These are phyloP conservation scores for Echinops telfairi DNA, from an alignment of 2,113 vertebrate species.

Conservation along the genomic window DNA sequence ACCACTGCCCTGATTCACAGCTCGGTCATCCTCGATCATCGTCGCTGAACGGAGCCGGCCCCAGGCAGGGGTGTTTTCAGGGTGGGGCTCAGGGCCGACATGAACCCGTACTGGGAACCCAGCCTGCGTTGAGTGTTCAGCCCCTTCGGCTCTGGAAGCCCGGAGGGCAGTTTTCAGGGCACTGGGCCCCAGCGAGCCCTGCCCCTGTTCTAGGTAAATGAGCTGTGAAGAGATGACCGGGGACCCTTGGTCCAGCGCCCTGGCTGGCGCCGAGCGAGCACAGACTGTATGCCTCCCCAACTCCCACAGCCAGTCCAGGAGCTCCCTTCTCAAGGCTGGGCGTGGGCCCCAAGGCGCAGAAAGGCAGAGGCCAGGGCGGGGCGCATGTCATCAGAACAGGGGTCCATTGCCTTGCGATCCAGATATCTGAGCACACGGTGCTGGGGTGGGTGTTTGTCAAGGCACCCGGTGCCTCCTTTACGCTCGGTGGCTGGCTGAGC, in stretches of 20 bases:
- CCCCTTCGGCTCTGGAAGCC: neutral
- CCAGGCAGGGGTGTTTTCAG: neutral
- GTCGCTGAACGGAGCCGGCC: too few species aligned
- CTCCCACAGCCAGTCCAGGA: neutral
- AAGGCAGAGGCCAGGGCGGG: neutral
- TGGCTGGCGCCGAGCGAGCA: neutral
- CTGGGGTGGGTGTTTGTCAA: neutral
- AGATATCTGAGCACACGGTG: neutral
- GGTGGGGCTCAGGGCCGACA: neutral
- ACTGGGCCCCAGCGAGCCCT: slow-evolving; percentile 44
- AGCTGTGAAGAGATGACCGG: slow-evolving; percentile 25
- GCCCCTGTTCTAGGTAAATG: slow-evolving; percentile 52
- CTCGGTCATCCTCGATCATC: slow-evolving; percentile 26
- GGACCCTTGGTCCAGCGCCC: neutral
- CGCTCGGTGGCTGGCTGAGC: neutral
- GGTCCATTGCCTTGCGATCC: neutral
- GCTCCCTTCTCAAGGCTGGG: neutral
- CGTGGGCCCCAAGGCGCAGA: slow-evolving; percentile 7
- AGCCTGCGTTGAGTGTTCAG: neutral
- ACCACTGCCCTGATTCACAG: neutral
- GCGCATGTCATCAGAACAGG: neutral
- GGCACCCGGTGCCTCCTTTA: neutral
- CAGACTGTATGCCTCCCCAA: neutral
- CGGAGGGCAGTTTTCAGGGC: neutral
- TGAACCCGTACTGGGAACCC: neutral